Conservation (phyloP, 2,888 invertebrate genomes). For the Opisthograptis luteolata region DNA sequence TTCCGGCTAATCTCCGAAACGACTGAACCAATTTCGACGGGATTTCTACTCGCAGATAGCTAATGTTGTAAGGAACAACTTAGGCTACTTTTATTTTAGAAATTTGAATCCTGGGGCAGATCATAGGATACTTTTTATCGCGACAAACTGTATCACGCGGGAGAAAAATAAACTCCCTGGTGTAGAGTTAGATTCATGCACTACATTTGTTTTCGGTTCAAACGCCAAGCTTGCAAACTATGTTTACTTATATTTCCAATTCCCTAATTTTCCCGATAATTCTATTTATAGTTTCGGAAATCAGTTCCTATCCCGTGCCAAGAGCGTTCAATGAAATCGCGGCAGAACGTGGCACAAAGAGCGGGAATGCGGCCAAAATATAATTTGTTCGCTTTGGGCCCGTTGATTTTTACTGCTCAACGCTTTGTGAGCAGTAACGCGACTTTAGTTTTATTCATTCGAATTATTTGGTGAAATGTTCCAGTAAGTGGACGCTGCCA, state of each 20-base stretch:
- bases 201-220: no score
- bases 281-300: conserved; percentile 9
- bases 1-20: no score
- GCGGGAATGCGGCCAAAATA: conserved; percentile 38
- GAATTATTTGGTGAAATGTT: conserved; percentile 12
- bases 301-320: conserved; percentile 23
- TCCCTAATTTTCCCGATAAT: background rate
- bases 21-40: no score
- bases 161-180: no score
- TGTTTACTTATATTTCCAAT: background rate
- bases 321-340: conserved; percentile 37
- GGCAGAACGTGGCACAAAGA: conserved; percentile 13
- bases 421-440: conserved; percentile 20
- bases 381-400: conserved; percentile 39
- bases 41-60: no score
- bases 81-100: no score
- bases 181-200: no score
- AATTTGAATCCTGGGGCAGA: no score
- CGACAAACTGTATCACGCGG: no score
- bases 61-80: no score
- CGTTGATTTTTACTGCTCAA: conserved; percentile 34
- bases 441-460: conserved; percentile 23
- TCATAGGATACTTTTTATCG: no score
- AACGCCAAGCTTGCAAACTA: background rate
- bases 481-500: conserved; percentile 6